Conservation (phyloP, 2,113 vertebrate genomes). For the Prunella fulvescens region DNA sequence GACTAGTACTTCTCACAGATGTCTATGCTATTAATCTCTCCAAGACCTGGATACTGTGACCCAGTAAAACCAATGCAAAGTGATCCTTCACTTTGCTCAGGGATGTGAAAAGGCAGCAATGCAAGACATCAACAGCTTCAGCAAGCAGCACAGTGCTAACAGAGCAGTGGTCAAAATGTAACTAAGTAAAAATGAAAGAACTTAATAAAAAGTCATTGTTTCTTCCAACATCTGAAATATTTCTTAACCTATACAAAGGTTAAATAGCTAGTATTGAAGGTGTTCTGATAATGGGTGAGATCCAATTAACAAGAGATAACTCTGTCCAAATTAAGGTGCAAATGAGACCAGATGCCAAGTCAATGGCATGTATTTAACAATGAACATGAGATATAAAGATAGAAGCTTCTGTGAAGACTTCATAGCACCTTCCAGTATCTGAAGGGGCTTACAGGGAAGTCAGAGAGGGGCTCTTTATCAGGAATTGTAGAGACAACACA, state of each 20-base stretch:
- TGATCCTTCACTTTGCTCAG: neutral
- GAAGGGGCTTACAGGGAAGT: neutral
- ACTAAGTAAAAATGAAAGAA: neutral
- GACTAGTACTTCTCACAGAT: neutral
- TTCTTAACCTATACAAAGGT: neutral
- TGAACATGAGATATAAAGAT: neutral
- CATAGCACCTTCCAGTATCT: neutral
- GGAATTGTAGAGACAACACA: neutral
- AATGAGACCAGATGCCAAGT: neutral
- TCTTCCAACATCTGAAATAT: neutral
- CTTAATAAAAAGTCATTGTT: neutral
- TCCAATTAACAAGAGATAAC: neutral
- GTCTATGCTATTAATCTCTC: neutral
- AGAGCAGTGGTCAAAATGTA: neutral
- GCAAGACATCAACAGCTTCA: neutral
- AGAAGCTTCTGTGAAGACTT: neutral
- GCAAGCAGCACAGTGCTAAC: neutral
- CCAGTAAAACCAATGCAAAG: neutral
- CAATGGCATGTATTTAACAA: neutral
- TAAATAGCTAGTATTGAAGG: neutral
- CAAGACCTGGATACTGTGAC: neutral
- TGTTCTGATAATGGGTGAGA: neutral
- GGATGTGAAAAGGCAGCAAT: neutral
- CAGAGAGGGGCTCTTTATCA: neutral
- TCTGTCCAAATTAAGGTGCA: neutral